Base-by-base conservation (phyloP, 2,113 vertebrate species). In the Cisticola juncidis region DNA sequence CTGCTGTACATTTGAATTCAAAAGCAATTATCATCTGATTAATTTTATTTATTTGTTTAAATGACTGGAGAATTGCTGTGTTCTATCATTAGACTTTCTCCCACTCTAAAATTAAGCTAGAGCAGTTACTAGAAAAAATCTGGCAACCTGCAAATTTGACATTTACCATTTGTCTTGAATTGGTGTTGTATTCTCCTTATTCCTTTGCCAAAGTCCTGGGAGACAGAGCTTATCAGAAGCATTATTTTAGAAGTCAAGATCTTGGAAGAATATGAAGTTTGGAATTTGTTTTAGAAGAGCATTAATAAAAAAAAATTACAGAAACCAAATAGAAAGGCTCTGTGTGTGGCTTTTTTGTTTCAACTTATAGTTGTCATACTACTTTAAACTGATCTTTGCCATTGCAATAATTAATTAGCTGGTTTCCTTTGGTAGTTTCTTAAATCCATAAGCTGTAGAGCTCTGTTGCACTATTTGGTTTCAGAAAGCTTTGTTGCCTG, bases 41-140 rank as follows among this genome's bases (percentile, higher is more conserved):
- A 90, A 85, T 96, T 95, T 96, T 91, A 95, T 96, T 94, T 95
- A 86, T 95, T 33, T 81, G 81, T 94, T 96, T 88, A 83, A 86
- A 73, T 72, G 85, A 77, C 76, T 92, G 54, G 92, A 95, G 86
- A 94, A 78, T 83, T 81, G 42, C 90, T 93, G 73, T 45, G 56
- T 85, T 91, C 33, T 94, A 25, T 81, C 65, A 74, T 95, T 96
- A 96, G 64, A 80, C 54, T 96, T 96, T 81, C 88, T 94, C 81
- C 93, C 74, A 80, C 85, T 96, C 93, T 87, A 92, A 84, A 85
- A 91, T 73, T 50, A 65, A 96, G 71, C 82, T 91, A 56, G 76
- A 94, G 60, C 84, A 18, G 81, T 73, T 73, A 88, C 85, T 90
- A 96, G 95, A 94, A 51, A 94, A 92, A 94, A 78, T 74, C 79